A percentile compares a stretch with the other conserved stretches of the same genome.
Evolutionary conservation across 2,888 invertebrate species (phyloP).

Genomic region (Hyposoter didymator): DNA sequence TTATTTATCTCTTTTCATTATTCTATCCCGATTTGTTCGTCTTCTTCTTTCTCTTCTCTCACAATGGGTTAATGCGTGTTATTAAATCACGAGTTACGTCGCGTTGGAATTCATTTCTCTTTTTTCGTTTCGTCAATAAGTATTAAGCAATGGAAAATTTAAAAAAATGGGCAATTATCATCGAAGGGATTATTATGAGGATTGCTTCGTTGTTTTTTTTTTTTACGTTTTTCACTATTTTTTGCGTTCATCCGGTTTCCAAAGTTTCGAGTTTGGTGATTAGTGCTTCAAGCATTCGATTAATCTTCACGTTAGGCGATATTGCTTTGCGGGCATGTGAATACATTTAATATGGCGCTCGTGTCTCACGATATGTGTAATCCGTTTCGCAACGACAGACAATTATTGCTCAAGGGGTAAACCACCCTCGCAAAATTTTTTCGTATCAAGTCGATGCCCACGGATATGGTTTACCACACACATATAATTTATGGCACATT

Average conservation of each 20-base stretch:
- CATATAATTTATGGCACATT: slow-evolving; percentile 71
- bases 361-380: slow-evolving; percentile 7
- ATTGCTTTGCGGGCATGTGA: not conserved
- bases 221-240: not conserved
- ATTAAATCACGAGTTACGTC: slow-evolving; percentile 3
- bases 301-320: slow-evolving; percentile 10
- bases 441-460: slow-evolving; percentile 15
- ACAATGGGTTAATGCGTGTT: slow-evolving; percentile 33
- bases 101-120: not conserved
- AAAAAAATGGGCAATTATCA: slow-evolving; percentile 10
- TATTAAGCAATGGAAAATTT: not conserved
- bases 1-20: slow-evolving; percentile 3
- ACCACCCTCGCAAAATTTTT: not conserved
- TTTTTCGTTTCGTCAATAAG: slow-evolving; percentile 32
- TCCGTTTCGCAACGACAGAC: slow-evolving; percentile 29
- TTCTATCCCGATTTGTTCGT: slow-evolving; percentile 7
- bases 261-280: slow-evolving; percentile 19
- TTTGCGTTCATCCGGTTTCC: not conserved
- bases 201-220: not conserved
- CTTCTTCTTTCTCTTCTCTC: slow-evolving; percentile 24
- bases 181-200: not conserved
- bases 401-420: slow-evolving; percentile 19
- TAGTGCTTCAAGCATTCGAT: slow-evolving; percentile 24
- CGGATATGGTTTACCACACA: slow-evolving; percentile 13
- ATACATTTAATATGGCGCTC: slow-evolving; percentile 44